These are phyloP conservation scores for Folsomia manolachei DNA, from an alignment of 2,888 invertebrate species.

Conservation along the genomic window DNA sequence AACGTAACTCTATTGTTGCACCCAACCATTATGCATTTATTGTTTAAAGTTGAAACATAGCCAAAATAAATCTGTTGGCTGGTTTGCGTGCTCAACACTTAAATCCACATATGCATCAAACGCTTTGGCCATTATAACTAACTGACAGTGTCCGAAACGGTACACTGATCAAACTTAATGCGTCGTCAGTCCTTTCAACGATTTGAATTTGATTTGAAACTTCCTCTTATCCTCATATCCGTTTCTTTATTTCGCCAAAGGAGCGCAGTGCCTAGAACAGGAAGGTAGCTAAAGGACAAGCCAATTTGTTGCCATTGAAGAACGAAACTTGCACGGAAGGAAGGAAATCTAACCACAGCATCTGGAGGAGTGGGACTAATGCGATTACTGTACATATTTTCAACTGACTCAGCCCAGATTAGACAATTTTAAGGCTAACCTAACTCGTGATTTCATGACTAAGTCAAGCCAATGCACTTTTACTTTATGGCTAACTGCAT, in stretches of 20 bases:
- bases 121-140: background rate
- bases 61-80: background rate
- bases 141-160: conserved; percentile 20
- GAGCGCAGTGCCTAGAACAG: too few species aligned
- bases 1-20: conserved; percentile 1
- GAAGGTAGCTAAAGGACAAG: background rate
- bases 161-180: conserved; percentile 35
- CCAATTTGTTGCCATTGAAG: background rate
- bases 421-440: background rate
- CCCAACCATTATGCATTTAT: background rate
- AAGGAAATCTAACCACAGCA: background rate
- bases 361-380: conserved; percentile 8
- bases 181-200: conserved; percentile 22
- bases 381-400: background rate
- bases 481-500: background rate
- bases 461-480: background rate
- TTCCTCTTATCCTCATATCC: conserved; percentile 13
- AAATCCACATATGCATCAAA: background rate
- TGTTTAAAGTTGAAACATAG: background rate
- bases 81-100: background rate
- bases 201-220: conserved; percentile 34
- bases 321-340: background rate
- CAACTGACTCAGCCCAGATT: background rate
- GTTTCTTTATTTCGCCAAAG: background rate
- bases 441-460: background rate